Evolutionary conservation across 1,140 invertebrate genomes (phyloP), one percentile per base, ranked within the genome.

Genomic region (Papilio machaon): DNA sequence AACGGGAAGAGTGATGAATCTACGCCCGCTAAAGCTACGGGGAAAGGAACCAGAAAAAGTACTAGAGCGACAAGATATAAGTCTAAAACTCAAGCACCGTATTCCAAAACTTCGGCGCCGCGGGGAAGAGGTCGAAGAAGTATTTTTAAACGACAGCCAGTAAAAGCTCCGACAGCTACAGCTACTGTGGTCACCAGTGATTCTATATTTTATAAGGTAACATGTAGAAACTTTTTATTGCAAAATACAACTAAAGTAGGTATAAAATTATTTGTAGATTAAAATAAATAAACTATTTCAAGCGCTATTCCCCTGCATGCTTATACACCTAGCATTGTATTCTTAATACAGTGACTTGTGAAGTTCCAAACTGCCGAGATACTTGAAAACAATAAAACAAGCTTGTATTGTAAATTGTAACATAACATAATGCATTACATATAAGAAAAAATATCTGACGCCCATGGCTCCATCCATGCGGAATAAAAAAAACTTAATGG

Each of bases 111-210:
- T 1, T 76, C 95, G 0, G 95, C 95, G 0, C 95, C 96, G 0
- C 97, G 97, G 85, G 96, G 97, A 13, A 96, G 97, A 90, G 97
- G 97, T 49, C 95, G 98, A 13, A 94, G 98, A 84, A 96, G 96
- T 38, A 96, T 98, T 74, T 98, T 98, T 87, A 98, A 98, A 90
- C 97, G 97, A 89, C 96, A 96, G 86, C 97, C 97, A 9, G 95
- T 97, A 17, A 98, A 98, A 94, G 97, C 97, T 4, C 97, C 97
- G 17, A 95, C 96, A 7, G 95, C 97, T 30, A 97, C 97, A 49
- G 96, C 97, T 0, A 98, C 97, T 67, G 96, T 97, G 4, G 96
- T 98, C 2, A 98, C 97, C 8, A 97, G 97, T 84, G 96, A 98
- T 81, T 97, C 96, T 88, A 95, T 98, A 10, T 98, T 98, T 94